Evolutionary conservation across 1,140 invertebrate species (phyloP).

Genomic region (Phenacoccus solenopsis): DNA sequence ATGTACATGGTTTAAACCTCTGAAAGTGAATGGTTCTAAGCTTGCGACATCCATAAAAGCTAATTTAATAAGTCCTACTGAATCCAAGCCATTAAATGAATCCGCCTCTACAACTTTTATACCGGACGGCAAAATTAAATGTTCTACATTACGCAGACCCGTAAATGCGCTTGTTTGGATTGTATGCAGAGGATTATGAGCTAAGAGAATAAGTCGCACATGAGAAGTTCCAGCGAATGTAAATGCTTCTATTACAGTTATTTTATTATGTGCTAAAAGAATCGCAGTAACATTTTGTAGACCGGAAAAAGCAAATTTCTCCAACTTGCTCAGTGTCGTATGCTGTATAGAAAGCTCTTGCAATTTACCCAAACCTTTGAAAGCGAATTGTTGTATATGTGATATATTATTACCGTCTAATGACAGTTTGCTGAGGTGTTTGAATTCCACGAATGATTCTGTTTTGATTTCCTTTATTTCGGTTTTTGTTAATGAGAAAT

Average conservation of each 20-base stretch:
- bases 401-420: slow-evolving; percentile 70
- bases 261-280: slow-evolving; percentile 61
- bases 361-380: slow-evolving; percentile 58
- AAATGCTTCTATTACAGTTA: slow-evolving; percentile 59
- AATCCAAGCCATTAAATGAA: slow-evolving; percentile 64
- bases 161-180: slow-evolving; percentile 59
- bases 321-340: slow-evolving; percentile 57
- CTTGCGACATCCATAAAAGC: slow-evolving; percentile 65
- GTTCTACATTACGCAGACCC: slow-evolving; percentile 60
- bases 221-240: slow-evolving; percentile 72
- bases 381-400: slow-evolving; percentile 64
- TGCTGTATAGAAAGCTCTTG: slow-evolving; percentile 67
- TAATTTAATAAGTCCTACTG: slow-evolving; percentile 58
- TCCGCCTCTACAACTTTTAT: slow-evolving; percentile 58
- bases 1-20: slow-evolving; percentile 57
- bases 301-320: slow-evolving; percentile 65
- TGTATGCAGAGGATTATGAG: slow-evolving; percentile 59
- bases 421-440: slow-evolving; percentile 53
- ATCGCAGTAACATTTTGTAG: slow-evolving; percentile 65
- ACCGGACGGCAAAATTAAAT: slow-evolving; percentile 59
- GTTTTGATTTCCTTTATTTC: slow-evolving; percentile 59
- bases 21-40: slow-evolving; percentile 54
- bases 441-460: slow-evolving; percentile 60
- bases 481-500: slow-evolving; percentile 66
- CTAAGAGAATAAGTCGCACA: slow-evolving; percentile 56